A percentile compares a stretch with the other conserved stretches of the same genome.
These are phyloP conservation scores for Anthrax anthrax DNA, from an alignment of 2,888 invertebrate genomes.

Conservation along the genomic window DNA sequence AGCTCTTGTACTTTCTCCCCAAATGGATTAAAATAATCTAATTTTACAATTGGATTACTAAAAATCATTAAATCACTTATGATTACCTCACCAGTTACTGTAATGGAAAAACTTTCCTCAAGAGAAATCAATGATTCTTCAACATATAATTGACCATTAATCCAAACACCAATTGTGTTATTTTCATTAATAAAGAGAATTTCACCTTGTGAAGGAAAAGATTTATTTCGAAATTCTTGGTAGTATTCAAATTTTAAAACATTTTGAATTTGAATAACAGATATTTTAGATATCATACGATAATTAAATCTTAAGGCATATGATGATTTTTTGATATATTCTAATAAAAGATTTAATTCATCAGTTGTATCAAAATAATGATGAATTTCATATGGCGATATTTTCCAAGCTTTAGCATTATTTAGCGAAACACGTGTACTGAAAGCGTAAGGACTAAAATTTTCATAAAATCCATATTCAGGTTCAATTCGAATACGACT, in stretches of 20 bases:
- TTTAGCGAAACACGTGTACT: conserved; percentile 4
- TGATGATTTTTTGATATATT: conserved; percentile 1
- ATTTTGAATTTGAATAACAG: background rate
- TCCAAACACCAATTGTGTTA: conserved; percentile 4
- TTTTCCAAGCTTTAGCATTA: background rate
- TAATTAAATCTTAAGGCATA: conserved; percentile 3
- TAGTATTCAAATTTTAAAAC: background rate
- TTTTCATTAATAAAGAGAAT: conserved; percentile 3
- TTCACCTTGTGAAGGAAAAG: conserved; percentile 3
- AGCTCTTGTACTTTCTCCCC: conserved; percentile 5
- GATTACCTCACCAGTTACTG: background rate
- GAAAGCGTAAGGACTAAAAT: conserved; percentile 6
- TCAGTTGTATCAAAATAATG: background rate
- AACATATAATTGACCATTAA: conserved; percentile 4
- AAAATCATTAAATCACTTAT: conserved; percentile 4
- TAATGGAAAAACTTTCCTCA: background rate
- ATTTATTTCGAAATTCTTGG: background rate
- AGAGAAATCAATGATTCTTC: background rate
- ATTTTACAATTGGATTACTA: background rate
- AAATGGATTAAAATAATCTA: conserved; percentile 3
- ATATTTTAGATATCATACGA: background rate
- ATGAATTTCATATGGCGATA: conserved; percentile 3
- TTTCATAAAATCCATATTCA: conserved; percentile 7
- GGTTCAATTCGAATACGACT: conserved; percentile 4
- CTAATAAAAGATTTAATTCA: background rate